Evolutionary conservation across 1,140 invertebrate genomes (phyloP), one percentile per base, ranked within the genome.

Genomic region (Micrasema longulum): DNA sequence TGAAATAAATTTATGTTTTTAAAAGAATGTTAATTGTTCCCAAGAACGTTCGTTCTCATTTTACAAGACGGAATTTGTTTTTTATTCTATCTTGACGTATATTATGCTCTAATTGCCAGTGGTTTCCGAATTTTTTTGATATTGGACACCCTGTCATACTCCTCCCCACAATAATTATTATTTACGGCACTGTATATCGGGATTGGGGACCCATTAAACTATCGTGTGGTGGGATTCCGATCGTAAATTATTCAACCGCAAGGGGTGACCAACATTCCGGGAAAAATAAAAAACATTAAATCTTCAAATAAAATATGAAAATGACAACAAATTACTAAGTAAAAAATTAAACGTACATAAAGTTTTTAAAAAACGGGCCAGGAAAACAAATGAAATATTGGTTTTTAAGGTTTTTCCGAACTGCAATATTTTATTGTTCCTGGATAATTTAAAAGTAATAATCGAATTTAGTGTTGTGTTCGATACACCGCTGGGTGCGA

Each of bases 151-250:
- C 18, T 16, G 16, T 38, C 16, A 20, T 52, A 41, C 67, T 47
- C 22, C 22, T 14, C 22, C 35, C 22, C 14, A 14, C 20, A 36
- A 53, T 67, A 67, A 62, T 69, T 69, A 69, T 60, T 69, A 69
- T 69, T 69, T 69, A 69, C 55, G 67, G 41, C 55, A 20, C 36
- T 26, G 31, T 68, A 68, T 68, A 68, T 68, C 66, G 50, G 52
- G 66, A 68, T 68, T 55, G 45, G 62, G 23, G 62, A 31, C 41
- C 43, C 41, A 47, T 65, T 65, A 26, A 65, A 43, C 43, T 41
- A 41, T 62, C 35, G n/a, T 41, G 22, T 41, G 57, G 38, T 22
- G 38, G 52, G 52, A 62, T 41, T 62, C 36, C 20, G 57, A 62
- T 62, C 57, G 57, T 62, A 62, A 62, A 62, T 62, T 62, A 62